Evolutionary conservation across 2,797 vertebrate genomes (phyloP).

Genomic region (Amazonetta brasiliensis): DNA sequence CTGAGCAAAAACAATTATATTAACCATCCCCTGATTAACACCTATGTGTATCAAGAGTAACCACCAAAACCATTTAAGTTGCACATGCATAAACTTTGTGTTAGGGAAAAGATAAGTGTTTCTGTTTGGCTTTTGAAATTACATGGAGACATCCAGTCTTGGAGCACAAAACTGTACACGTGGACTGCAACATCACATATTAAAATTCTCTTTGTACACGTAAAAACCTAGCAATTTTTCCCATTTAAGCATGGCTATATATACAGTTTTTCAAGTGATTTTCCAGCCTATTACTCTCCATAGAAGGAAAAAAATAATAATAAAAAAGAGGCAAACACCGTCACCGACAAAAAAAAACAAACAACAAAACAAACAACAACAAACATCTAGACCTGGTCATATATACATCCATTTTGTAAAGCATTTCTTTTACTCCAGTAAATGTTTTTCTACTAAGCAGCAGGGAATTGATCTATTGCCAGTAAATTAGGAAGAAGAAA

Average conservation of each 20-base stretch:
- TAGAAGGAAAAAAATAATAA: neutral
- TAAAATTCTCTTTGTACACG: neutral
- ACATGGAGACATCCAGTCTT: neutral
- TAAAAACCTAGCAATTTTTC: neutral
- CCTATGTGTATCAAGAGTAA: fast-evolving
- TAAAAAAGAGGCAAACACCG: neutral
- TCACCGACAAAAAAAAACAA: too few relatives aligned
- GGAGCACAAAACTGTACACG: neutral
- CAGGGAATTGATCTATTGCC: neutral
- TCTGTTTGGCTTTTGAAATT: neutral
- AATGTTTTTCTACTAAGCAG: neutral
- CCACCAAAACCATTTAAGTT: fast-evolving
- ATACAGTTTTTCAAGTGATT: neutral
- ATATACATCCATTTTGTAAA: neutral
- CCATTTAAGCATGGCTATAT: neutral
- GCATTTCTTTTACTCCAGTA: neutral
- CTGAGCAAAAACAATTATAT: neutral
- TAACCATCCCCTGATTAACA: neutral
- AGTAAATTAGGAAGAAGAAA: neutral
- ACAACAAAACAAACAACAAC: neutral
- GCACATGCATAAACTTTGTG: neutral
- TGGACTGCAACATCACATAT: neutral
- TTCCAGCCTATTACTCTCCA: neutral
- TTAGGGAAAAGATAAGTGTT: neutral
- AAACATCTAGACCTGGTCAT: neutral